Evolutionary conservation across 2,888 invertebrate genomes (phyloP).

Genomic region (Tenodera sinensis): DNA sequence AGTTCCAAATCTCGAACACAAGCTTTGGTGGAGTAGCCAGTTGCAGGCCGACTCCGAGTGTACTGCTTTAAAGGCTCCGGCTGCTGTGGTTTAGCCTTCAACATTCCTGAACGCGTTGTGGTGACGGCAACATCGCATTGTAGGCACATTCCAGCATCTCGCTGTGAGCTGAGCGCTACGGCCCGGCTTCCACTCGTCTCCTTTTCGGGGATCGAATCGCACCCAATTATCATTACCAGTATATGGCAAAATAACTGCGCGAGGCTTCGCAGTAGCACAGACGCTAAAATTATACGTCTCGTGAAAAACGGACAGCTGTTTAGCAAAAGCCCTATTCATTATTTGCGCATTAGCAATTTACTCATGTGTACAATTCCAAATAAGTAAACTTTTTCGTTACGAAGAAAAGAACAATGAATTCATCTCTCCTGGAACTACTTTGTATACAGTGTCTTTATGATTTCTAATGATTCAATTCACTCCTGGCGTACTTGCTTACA

Average conservation of each 20-base stretch:
- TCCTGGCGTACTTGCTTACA: too few species aligned
- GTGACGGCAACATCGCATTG: constrained; percentile 24
- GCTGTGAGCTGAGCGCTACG: constrained; percentile 6
- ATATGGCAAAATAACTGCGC: not conserved
- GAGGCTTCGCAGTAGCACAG: too few species aligned
- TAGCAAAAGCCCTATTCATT: too few species aligned
- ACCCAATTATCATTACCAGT: not conserved
- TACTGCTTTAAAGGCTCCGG: constrained; percentile 14
- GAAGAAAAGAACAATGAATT: too few species aligned
- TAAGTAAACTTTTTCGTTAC: too few species aligned
- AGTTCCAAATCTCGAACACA: not conserved
- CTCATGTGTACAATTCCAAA: too few species aligned
- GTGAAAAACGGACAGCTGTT: too few species aligned
- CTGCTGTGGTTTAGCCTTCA: constrained; percentile 30
- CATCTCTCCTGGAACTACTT: too few species aligned
- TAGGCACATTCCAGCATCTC: constrained; percentile 25
- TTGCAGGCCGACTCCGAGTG: constrained; percentile 14
- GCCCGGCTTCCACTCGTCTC: not conserved
- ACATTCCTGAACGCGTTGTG: constrained; percentile 28
- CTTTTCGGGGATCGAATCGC: not conserved
- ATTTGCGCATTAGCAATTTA: too few species aligned
- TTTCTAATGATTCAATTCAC: too few species aligned
- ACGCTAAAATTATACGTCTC: too few species aligned
- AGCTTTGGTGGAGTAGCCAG: not conserved
- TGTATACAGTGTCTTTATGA: too few species aligned